Evolutionary conservation across 2,888 invertebrate genomes (phyloP).

Genomic region (Leptopilina myrica): DNA sequence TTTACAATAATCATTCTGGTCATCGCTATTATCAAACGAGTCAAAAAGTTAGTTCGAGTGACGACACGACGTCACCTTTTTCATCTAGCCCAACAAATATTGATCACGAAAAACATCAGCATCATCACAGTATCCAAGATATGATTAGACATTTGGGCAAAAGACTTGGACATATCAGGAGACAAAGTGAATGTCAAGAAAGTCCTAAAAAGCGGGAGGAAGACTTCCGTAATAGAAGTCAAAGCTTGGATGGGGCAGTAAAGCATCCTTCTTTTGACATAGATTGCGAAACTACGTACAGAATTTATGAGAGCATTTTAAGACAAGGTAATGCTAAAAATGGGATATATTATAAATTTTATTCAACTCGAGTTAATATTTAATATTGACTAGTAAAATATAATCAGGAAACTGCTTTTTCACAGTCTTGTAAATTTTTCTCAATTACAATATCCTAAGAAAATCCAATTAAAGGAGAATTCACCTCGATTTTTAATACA

Average conservation of each 20-base stretch:
- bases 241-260: conserved; percentile 84
- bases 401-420: too few relatives aligned
- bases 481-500: too few relatives aligned
- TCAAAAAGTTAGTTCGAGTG: conserved; percentile 55
- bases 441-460: too few relatives aligned
- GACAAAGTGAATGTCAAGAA: conserved; percentile 80
- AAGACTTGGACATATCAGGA: conserved; percentile 85
- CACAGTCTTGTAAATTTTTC: too few relatives aligned
- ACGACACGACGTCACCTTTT: conserved; percentile 62
- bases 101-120: conserved; percentile 71
- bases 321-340: conserved; percentile 81
- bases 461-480: too few relatives aligned
- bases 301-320: conserved; percentile 88
- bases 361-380: too few relatives aligned
- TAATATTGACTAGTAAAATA: too few relatives aligned
- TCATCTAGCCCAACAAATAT: conserved; percentile 65
- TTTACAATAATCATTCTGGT: conserved; percentile 68
- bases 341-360: neutral
- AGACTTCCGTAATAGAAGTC: conserved; percentile 87
- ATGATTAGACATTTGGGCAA: conserved; percentile 86
- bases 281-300: conserved; percentile 89
- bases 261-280: conserved; percentile 79
- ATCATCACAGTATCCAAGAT: conserved; percentile 86
- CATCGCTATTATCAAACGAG: conserved; percentile 63
- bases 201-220: conserved; percentile 79